These are phyloP conservation scores for Myocastor coypus DNA, from an alignment of 2,113 vertebrate genomes.

Conservation along the genomic window DNA sequence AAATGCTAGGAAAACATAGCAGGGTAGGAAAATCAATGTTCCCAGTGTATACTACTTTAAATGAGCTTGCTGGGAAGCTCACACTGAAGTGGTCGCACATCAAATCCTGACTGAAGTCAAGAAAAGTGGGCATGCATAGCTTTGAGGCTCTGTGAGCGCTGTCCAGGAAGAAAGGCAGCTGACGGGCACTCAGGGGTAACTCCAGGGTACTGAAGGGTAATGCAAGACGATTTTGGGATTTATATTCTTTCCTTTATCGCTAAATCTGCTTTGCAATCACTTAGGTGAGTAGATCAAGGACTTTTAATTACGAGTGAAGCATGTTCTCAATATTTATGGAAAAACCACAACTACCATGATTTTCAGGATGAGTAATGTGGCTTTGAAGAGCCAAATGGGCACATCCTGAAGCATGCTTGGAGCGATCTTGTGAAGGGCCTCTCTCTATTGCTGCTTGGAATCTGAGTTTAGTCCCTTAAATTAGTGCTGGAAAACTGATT, in stretches of 20 bases:
- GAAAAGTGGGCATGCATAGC: neutral
- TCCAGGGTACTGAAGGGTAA: too few relatives aligned
- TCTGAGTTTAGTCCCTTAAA: neutral
- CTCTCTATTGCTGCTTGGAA: neutral
- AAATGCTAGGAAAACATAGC: neutral
- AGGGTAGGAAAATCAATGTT: neutral
- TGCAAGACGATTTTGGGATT: neutral
- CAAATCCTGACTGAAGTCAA: neutral
- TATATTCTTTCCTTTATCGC: neutral
- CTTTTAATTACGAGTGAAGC: slow-evolving; percentile 28
- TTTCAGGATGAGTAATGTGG: neutral
- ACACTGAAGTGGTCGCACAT: neutral
- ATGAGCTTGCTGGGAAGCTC: neutral
- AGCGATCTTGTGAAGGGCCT: neutral
- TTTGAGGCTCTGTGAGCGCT: neutral
- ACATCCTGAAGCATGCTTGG: neutral
- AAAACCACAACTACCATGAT: neutral
- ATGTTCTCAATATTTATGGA: neutral
- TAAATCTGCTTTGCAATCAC: neutral
- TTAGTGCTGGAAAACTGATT: neutral
- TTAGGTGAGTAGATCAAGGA: neutral
- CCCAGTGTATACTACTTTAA: neutral
- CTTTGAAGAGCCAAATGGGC: neutral
- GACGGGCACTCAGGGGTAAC: too few relatives aligned
- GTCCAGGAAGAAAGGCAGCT: neutral